These are phyloP conservation scores for Stomatorhinus ivindoensis DNA, from an alignment of 2,113 vertebrate species.

Conservation along the genomic window DNA sequence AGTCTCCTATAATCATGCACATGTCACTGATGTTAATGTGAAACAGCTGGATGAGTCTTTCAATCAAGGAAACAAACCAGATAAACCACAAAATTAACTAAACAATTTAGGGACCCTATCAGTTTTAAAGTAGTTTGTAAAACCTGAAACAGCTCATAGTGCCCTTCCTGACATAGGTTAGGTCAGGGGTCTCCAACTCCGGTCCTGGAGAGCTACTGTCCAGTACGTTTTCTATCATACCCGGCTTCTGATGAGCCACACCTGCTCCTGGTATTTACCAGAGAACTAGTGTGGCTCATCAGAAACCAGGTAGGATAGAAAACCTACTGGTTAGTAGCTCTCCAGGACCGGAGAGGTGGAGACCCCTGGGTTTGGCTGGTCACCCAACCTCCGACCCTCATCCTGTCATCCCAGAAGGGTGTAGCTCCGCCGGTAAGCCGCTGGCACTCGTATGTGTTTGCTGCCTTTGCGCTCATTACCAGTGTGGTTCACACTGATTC, in stretches of 20 bases:
- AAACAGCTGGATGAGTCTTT: too few relatives aligned
- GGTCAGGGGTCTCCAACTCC: too few relatives aligned
- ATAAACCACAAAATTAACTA: background rate
- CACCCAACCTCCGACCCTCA: background rate
- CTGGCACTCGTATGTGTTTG: background rate
- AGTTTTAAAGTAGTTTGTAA: background rate
- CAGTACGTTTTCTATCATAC: too few relatives aligned
- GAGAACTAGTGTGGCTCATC: too few relatives aligned
- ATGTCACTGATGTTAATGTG: background rate
- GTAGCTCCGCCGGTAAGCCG: too few relatives aligned
- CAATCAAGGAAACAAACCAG: background rate
- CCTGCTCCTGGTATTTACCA: too few relatives aligned
- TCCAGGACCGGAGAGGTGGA: too few relatives aligned
- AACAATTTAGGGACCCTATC: background rate
- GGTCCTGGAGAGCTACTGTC: too few relatives aligned
- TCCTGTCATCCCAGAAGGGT: background rate
- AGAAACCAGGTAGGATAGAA: too few relatives aligned
- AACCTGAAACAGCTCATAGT: background rate
- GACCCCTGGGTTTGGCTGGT: background rate
- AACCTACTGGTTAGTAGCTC: too few relatives aligned
- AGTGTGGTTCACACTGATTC: background rate
- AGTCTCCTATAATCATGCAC: background rate
- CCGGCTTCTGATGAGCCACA: too few relatives aligned
- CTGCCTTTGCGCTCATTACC: background rate
- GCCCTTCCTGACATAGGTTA: background rate